Percentiles rank a stretch among this genome's conserved stretches.
Evolutionary conservation across 2,797 vertebrate species (phyloP).

Genomic region (Lerista edwardsae): DNA sequence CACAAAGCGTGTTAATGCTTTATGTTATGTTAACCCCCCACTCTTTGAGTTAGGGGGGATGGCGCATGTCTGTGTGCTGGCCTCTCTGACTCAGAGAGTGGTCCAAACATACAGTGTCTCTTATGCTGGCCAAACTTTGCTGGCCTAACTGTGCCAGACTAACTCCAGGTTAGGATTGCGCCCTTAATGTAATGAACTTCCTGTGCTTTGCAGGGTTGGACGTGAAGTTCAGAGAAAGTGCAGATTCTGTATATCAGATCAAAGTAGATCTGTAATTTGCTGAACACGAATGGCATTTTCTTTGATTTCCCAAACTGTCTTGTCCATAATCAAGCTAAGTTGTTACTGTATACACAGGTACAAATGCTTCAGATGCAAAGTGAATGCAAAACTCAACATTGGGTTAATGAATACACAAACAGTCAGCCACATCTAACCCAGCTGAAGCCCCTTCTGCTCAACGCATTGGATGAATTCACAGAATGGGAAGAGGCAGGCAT

Average conservation of each 20-base stretch:
- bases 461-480: background rate
- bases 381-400: background rate
- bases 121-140: too few relatives aligned
- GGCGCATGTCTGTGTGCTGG: too few relatives aligned
- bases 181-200: background rate
- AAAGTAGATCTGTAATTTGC: constrained; percentile 13
- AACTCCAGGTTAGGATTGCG: too few relatives aligned
- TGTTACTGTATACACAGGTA: background rate
- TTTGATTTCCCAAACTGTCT: background rate
- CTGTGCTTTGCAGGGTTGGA: background rate
- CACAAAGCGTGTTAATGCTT: too few relatives aligned
- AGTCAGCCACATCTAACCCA: background rate
- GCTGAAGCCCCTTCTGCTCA: background rate
- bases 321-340: background rate
- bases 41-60: too few relatives aligned
- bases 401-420: background rate
- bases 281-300: background rate
- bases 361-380: background rate
- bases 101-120: too few relatives aligned
- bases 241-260: background rate
- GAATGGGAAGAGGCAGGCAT: background rate
- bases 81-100: too few relatives aligned
- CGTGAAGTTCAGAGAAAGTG: background rate
- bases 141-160: too few relatives aligned
- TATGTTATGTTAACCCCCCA: too few relatives aligned